Evolutionary conservation across 2,888 invertebrate species (phyloP), one percentile per base, ranked within the genome.

Genomic region (Alloscopus bannaensis): DNA sequence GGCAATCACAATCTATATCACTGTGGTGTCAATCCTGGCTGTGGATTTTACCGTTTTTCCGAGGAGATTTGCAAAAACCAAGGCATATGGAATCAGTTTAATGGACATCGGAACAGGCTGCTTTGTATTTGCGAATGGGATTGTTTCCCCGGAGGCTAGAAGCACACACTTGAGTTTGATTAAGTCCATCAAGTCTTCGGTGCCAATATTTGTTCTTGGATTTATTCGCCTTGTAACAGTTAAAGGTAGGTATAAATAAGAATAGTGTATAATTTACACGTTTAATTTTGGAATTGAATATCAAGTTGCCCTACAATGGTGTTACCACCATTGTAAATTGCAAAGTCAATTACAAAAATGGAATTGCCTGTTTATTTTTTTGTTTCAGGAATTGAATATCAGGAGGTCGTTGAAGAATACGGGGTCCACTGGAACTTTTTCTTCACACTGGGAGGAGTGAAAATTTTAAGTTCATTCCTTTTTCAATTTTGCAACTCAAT

Each of bases 381-480:
- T 36, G 36, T 8, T 36, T 6, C 88, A 84, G 84, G 91, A 50
- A 89, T 93, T 1, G 92, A 94, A 84, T 99, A 99, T 88, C 94
- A 95, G 75, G 94, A 94, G 86, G 95, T 96, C 88, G 92, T 94
- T 0, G 92, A 94, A 0, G 99, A 99, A 88, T 99, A 99, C 90
- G 99, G 99, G 0, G 91, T 93, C 0, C 98, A 99, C 88, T 97
- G 98, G 95, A 99, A 99, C 89, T 99, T 99, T 88, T 99, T 99
- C 88, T 93, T 97, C 84, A 98, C 98, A 0, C 89, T 99, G 73
- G 96, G 95, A 1, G 89, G 93, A 47, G 93, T 96, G 20, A 96
- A 95, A 89, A 87, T 95, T 0, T 87, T 94, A 22, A 93, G 93
- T 45, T 92, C 92, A 0, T 83, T 92, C 8, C 86, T 94, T 50